Evolutionary conservation across 2,888 invertebrate genomes (phyloP).

Genomic region (Philereme vetulata): DNA sequence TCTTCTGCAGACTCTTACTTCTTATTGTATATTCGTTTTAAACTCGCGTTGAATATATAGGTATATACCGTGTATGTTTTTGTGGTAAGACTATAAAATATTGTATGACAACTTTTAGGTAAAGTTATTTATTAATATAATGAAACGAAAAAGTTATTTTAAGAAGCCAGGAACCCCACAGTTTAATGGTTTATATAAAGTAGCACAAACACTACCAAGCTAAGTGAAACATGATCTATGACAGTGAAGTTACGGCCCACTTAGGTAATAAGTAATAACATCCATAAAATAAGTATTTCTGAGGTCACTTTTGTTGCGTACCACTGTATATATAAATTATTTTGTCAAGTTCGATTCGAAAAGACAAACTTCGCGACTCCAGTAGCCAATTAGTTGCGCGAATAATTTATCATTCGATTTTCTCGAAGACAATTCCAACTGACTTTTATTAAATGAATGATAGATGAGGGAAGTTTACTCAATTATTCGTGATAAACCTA

Average conservation of each 20-base stretch:
- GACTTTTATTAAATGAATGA: slow-evolving; percentile 30
- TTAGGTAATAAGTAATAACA: slow-evolving; percentile 31
- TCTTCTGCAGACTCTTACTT: too few relatives aligned
- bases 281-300: slow-evolving; percentile 32
- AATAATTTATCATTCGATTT: slow-evolving; percentile 40
- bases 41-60: too few relatives aligned
- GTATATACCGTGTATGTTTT: too few relatives aligned
- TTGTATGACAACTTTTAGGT: too few relatives aligned
- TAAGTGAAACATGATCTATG: slow-evolving; percentile 29
- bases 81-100: too few relatives aligned
- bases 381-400: slow-evolving; percentile 37
- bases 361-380: slow-evolving; percentile 35
- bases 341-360: slow-evolving; percentile 36
- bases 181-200: slow-evolving; percentile 2
- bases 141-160: too few relatives aligned
- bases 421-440: slow-evolving; percentile 29
- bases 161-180: background rate
- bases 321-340: slow-evolving; percentile 35
- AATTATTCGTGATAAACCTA: slow-evolving; percentile 2
- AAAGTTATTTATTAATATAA: too few relatives aligned
- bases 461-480: slow-evolving; percentile 17
- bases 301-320: slow-evolving; percentile 32
- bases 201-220: slow-evolving; percentile 10
- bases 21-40: too few relatives aligned
- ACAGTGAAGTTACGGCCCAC: slow-evolving; percentile 28